phyloP scores from a whole-genome alignment of 30 jellyfish, hydroid and myxozoan genomes.

The Hydractinia echinata region DNA sequence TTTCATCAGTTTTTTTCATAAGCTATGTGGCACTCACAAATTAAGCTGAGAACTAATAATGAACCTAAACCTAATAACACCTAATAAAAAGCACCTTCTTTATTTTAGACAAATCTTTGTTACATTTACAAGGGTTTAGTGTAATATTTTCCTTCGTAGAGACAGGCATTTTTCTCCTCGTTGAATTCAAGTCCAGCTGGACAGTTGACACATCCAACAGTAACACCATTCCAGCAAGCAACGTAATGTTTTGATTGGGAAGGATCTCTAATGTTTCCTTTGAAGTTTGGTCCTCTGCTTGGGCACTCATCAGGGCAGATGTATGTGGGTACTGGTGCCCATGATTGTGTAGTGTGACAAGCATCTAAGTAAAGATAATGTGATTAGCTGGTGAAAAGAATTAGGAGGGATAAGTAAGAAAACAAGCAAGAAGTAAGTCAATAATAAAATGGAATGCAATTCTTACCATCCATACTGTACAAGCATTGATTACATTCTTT shows the following conservation, averaged over 20 bases:
- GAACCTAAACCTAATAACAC: too few relatives aligned
- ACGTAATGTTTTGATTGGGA: background rate
- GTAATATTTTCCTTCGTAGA: constrained; percentile 15
- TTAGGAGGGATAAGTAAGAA: too few relatives aligned
- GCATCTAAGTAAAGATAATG: background rate
- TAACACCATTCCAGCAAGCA: constrained; percentile 40
- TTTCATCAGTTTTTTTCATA: too few relatives aligned
- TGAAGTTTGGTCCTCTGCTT: constrained; percentile 6
- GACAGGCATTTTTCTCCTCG: constrained; percentile 27
- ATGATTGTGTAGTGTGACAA: constrained; percentile 3
- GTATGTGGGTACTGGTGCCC: background rate
- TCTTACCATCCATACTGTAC: constrained; percentile 19
- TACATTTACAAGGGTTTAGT: constrained; percentile 5
- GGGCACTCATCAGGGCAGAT: constrained; percentile 2
- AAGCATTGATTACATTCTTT: constrained; percentile 28
- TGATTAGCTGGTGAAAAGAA: too few relatives aligned
- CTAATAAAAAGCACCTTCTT: too few relatives aligned
- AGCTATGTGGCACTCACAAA: too few relatives aligned
- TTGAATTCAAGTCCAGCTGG: constrained; percentile 32
- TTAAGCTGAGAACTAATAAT: too few relatives aligned
- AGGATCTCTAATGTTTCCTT: constrained; percentile 10
- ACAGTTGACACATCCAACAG: constrained; percentile 30
- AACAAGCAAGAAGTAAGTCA: too few relatives aligned
- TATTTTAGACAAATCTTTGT: background rate
- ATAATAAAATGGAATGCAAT: background rate